phyloP scores from a whole-genome alignment of 2,888 invertebrate species.

The Seira ritae region DNA sequence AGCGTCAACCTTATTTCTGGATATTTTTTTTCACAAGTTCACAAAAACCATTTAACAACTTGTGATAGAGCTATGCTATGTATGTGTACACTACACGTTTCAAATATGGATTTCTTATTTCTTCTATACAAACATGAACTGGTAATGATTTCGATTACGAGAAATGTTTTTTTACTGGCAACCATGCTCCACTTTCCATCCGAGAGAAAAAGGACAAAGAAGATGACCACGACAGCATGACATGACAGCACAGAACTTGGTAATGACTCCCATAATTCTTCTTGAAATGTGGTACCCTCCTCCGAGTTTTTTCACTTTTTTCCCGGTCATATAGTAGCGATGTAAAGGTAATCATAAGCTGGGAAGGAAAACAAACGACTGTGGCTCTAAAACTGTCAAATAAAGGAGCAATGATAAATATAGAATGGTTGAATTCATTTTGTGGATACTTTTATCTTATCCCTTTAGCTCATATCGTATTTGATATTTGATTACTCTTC shows the following conservation, averaged over 20 bases:
- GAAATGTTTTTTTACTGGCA: slow-evolving; percentile 28
- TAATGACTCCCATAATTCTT: slow-evolving; percentile 62
- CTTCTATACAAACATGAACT: too few relatives aligned
- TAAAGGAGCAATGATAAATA: too few relatives aligned
- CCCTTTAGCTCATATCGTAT: too few relatives aligned
- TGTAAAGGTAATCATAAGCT: slow-evolving; percentile 14
- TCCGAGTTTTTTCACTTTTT: slow-evolving; percentile 52
- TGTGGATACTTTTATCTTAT: too few relatives aligned
- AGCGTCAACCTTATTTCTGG: not conserved
- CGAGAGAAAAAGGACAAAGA: slow-evolving; percentile 38
- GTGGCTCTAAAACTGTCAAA: not conserved
- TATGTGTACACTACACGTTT: not conserved
- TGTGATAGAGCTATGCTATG: not conserved
- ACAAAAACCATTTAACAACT: slow-evolving; percentile 6
- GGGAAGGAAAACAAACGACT: not conserved
- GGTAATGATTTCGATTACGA: slow-evolving; percentile 5
- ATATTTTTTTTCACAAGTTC: slow-evolving; percentile 44
- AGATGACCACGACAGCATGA: slow-evolving; percentile 61
- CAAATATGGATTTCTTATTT: too few relatives aligned
- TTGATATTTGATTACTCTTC: too few relatives aligned
- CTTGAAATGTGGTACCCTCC: slow-evolving; percentile 55
- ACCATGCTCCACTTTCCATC: slow-evolving; percentile 28
- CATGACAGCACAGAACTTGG: slow-evolving; percentile 62
- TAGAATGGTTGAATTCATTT: too few relatives aligned
- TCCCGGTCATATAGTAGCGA: not conserved